Conservation (phyloP, 2,113 vertebrate species). For the Periophthalmodon schlosseri region DNA sequence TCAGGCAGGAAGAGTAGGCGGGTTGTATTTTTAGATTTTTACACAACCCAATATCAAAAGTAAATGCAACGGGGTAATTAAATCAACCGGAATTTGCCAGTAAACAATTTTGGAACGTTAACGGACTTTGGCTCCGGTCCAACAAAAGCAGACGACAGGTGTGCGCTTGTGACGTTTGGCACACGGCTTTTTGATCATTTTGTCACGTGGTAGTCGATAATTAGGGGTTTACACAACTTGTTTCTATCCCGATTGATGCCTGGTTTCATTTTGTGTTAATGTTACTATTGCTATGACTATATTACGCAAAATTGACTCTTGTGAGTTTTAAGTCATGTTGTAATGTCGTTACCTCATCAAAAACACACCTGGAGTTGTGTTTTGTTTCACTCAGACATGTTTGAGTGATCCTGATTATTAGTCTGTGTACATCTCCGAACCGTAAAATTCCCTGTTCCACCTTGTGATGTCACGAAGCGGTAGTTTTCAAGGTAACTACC, state of each 20-base stretch:
- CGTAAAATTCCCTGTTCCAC: no score
- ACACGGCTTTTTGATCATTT: background rate
- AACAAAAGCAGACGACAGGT: slow-evolving; percentile 38
- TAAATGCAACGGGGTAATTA: slow-evolving; percentile 41
- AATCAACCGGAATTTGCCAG: slow-evolving; percentile 39
- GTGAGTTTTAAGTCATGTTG: no score
- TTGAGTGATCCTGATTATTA: no score
- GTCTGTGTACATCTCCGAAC: no score
- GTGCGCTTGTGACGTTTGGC: slow-evolving; percentile 2
- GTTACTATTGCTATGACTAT: no score
- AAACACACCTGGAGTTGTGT: no score
- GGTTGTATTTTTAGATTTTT: slow-evolving; percentile 14
- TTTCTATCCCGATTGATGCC: slow-evolving; percentile 30
- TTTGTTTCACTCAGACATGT: no score
- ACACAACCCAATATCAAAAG: slow-evolving; percentile 23
- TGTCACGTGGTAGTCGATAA: slow-evolving; percentile 9
- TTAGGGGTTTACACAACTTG: background rate
- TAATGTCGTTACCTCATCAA: no score
- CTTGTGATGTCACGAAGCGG: no score
- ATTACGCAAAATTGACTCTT: no score
- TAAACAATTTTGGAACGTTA: slow-evolving; percentile 32
- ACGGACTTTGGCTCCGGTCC: slow-evolving; percentile 46
- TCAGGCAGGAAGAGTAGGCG: slow-evolving; percentile 5
- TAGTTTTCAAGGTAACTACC: no score
- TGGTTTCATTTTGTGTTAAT: slow-evolving; percentile 28